These are phyloP conservation scores for Drosophila littoralis DNA, from an alignment of 1,140 invertebrate species.

Conservation along the genomic window DNA sequence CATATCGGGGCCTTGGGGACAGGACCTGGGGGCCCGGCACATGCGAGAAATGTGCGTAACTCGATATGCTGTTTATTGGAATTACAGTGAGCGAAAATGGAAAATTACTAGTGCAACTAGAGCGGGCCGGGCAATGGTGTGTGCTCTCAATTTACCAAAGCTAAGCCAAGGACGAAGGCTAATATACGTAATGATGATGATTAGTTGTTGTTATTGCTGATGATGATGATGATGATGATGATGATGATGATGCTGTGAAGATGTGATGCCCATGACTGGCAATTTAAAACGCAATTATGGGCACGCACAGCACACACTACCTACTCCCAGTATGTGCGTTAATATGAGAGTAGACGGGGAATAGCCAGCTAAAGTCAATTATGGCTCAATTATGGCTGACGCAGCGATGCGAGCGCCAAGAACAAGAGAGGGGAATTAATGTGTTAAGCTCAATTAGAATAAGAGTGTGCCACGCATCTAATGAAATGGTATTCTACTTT, in stretches of 20 bases:
- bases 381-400: constrained; percentile 69
- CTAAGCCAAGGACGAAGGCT: constrained; percentile 11
- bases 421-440: constrained; percentile 63
- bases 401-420: constrained; percentile 25
- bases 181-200: constrained; percentile 45
- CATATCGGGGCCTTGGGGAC: constrained; percentile 1
- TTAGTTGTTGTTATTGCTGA: constrained; percentile 24
- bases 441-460: constrained; percentile 73
- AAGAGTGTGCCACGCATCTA: constrained; percentile 39
- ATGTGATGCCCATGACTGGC: constrained; percentile 72
- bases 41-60: constrained; percentile 43
- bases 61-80: constrained; percentile 62
- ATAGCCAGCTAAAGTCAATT: constrained; percentile 62
- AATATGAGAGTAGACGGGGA: constrained; percentile 16
- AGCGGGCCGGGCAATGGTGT: constrained; percentile 7
- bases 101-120: constrained; percentile 61
- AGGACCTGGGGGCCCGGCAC: constrained; percentile 30
- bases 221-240: constrained; percentile 43
- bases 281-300: constrained; percentile 74
- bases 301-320: constrained; percentile 10
- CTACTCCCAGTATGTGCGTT: background rate
- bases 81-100: constrained; percentile 55
- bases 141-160: constrained; percentile 71
- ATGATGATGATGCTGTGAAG: constrained; percentile 18
- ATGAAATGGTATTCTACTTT: constrained; percentile 45